phyloP scores from a whole-genome alignment of 2,888 invertebrate genomes.

The Troides helena region DNA sequence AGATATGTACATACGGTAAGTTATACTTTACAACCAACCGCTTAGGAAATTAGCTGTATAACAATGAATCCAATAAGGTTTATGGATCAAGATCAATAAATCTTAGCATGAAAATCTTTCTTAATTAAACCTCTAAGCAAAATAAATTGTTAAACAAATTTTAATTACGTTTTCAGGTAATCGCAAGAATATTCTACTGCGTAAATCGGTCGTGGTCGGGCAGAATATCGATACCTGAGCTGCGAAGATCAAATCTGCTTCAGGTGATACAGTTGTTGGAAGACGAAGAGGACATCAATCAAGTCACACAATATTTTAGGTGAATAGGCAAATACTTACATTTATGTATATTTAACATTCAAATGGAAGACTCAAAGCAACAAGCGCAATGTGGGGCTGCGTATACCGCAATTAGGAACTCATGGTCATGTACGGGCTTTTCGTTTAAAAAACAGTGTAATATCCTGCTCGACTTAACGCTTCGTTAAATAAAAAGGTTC shows the following conservation, averaged over 20 bases:
- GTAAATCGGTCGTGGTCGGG: conserved; percentile 99
- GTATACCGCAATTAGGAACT: too few relatives aligned
- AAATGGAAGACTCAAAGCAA: too few relatives aligned
- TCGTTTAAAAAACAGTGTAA: too few relatives aligned
- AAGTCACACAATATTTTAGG: conserved; percentile 90
- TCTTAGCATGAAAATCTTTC: too few relatives aligned
- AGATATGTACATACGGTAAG: conserved; percentile 97
- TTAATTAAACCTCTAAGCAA: neutral
- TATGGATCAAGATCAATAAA: too few relatives aligned
- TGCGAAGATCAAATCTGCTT: conserved; percentile 94
- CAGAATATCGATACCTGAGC: conserved; percentile 91
- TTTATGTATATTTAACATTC: too few relatives aligned
- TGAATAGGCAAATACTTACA: conserved; percentile 31
- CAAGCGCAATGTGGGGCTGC: too few relatives aligned
- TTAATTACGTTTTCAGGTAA: conserved; percentile 82
- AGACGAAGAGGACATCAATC: conserved; percentile 98
- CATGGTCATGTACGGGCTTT: too few relatives aligned
- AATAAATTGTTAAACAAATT: neutral
- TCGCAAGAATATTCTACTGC: conserved; percentile 98
- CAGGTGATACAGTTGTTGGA: conserved; percentile 91
- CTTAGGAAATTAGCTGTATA: too few relatives aligned
- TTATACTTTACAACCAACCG: conserved; percentile 22
- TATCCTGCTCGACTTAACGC: too few relatives aligned
- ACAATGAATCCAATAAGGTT: too few relatives aligned
- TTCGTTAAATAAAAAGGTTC: too few relatives aligned